A percentile compares a stretch with the other conserved stretches of the same genome.
phyloP scores from a whole-genome alignment of 2,888 invertebrate genomes.

The Villa cingulata region DNA sequence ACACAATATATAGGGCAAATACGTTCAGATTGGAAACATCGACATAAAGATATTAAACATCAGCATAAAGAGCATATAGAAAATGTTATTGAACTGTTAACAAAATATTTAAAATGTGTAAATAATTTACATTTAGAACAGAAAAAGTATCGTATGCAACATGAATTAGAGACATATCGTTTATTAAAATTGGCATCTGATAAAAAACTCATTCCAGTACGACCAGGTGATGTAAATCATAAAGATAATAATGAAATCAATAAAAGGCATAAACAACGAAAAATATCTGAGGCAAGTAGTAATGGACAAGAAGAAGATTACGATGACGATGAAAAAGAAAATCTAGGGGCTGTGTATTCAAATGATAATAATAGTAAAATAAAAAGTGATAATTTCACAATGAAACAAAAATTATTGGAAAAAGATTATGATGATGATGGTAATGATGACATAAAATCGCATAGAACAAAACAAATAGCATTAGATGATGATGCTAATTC shows the following conservation, averaged over 20 bases:
- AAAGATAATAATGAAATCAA: background rate
- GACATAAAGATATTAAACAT: constrained; percentile 38
- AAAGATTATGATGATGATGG: constrained; percentile 7
- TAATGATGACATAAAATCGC: constrained; percentile 12
- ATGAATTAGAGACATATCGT: constrained; percentile 70
- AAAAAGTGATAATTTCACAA: background rate
- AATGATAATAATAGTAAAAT: constrained; percentile 2
- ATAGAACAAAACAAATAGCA: constrained; percentile 22
- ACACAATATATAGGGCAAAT: constrained; percentile 63
- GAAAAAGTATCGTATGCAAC: constrained; percentile 72
- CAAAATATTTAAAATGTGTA: constrained; percentile 68
- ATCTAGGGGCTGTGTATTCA: too few species aligned
- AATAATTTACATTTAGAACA: constrained; percentile 81
- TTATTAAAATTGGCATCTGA: constrained; percentile 53
- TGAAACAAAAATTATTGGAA: constrained; percentile 13
- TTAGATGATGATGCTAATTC: constrained; percentile 17
- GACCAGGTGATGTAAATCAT: constrained; percentile 21
- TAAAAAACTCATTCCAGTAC: constrained; percentile 27
- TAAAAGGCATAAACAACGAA: background rate
- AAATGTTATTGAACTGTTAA: constrained; percentile 58
- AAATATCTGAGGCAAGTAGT: constrained; percentile 9
- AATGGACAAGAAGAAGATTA: constrained; percentile 19
- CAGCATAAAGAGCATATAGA: constrained; percentile 69
- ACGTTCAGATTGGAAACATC: constrained; percentile 47
- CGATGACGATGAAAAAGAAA: constrained; percentile 11